These are phyloP conservation scores for Aeoliscus strigatus DNA, from an alignment of 2,797 vertebrate genomes.

Conservation along the genomic window DNA sequence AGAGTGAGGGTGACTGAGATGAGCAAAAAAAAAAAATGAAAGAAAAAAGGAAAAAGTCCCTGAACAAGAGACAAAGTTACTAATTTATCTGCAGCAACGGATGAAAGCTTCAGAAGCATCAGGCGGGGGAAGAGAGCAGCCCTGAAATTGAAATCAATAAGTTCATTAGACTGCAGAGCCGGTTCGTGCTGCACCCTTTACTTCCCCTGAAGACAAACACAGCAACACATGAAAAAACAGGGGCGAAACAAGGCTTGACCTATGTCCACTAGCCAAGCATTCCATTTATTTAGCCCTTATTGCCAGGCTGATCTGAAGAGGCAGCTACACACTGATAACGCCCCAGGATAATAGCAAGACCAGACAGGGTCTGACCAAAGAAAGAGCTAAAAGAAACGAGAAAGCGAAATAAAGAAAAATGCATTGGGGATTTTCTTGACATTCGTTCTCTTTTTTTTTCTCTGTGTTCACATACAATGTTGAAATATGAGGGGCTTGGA, in stretches of 20 bases:
- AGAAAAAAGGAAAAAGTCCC: conserved; percentile 13
- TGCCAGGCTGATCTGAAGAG: conserved; percentile 68
- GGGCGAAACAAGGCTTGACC: conserved; percentile 68
- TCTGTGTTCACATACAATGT: conserved; percentile 38
- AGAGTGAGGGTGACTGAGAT: conserved; percentile 1
- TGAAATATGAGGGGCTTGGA: conserved; percentile 50
- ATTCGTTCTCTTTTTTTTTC: conserved; percentile 53
- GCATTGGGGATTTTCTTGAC: conserved; percentile 61
- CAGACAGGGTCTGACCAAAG: conserved; percentile 61
- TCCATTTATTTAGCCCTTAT: conserved; percentile 77
- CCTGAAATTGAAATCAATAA: conserved; percentile 87
- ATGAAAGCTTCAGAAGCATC: conserved; percentile 61
- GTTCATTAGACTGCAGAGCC: conserved; percentile 80
- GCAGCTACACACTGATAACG: conserved; percentile 70
- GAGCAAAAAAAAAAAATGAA: conserved; percentile 8
- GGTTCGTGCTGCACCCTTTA: conserved; percentile 48
- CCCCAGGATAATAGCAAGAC: conserved; percentile 70
- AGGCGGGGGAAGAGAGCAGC: conserved; percentile 58
- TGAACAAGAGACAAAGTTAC: conserved; percentile 60
- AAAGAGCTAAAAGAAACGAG: conserved; percentile 52
- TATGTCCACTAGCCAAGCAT: conserved; percentile 70
- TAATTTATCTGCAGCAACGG: conserved; percentile 69
- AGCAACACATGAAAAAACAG: conserved; percentile 59
- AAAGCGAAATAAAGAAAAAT: conserved; percentile 65
- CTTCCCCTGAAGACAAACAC: conserved; percentile 71